A percentile compares a stretch with the other conserved stretches of the same genome.
Conservation (phyloP, 2,113 vertebrate species). For the Gallinago undulata region DNA sequence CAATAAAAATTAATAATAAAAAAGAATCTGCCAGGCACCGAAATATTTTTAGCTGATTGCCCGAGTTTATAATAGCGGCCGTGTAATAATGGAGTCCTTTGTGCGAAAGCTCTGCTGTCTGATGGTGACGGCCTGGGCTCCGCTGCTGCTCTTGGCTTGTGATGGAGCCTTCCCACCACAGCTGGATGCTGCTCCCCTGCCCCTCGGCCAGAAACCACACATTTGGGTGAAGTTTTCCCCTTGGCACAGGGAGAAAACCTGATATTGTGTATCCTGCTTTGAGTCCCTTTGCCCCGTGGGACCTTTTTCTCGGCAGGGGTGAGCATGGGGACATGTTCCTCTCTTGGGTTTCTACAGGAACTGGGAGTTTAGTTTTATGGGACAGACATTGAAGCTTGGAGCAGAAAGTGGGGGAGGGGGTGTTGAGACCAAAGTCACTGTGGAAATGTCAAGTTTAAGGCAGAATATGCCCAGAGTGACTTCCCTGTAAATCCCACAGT, state of each 20-base stretch:
- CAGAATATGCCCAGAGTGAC: fast-evolving
- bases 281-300: neutral
- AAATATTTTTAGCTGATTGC: constrained; percentile 35
- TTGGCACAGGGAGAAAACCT: neutral
- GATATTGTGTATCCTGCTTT: fast-evolving
- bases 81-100: neutral
- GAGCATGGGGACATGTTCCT: too few species aligned
- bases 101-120: neutral
- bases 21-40: neutral
- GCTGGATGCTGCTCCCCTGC: neutral
- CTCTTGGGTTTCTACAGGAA: too few species aligned
- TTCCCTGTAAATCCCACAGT: neutral
- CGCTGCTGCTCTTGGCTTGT: neutral
- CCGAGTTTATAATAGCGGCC: neutral
- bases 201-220: neutral
- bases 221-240: fast-evolving
- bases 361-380: neutral
- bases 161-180: neutral
- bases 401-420: neutral
- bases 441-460: neutral
- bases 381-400: neutral
- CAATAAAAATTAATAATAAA: constrained; percentile 28
- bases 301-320: neutral
- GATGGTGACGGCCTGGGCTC: neutral
- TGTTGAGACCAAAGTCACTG: neutral